A percentile compares a stretch with the other conserved stretches of the same genome.
Conservation (phyloP, 2,797 vertebrate species). For the Chelon auratus region DNA sequence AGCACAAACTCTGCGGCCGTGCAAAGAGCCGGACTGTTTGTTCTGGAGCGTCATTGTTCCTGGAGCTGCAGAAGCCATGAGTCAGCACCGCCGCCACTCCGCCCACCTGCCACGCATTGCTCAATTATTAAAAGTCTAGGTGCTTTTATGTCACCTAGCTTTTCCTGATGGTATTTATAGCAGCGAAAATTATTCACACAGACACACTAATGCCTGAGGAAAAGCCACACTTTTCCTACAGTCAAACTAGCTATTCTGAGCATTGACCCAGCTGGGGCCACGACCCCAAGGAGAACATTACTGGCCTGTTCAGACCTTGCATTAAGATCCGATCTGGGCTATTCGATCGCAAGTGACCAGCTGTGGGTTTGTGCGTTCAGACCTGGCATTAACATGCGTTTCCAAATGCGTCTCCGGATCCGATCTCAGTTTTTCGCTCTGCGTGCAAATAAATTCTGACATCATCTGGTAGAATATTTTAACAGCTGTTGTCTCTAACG, state of each 20-base stretch:
- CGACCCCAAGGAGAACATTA: too few relatives aligned
- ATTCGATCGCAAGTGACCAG: too few relatives aligned
- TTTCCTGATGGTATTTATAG: constrained; percentile 71
- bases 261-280: neutral
- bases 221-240: constrained; percentile 17
- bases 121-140: constrained; percentile 82
- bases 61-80: constrained; percentile 76
- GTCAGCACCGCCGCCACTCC: constrained; percentile 74
- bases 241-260: neutral
- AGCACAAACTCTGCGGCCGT: constrained; percentile 69
- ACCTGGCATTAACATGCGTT: too few relatives aligned
- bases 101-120: constrained; percentile 77
- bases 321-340: too few relatives aligned
- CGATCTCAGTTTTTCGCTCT: too few relatives aligned
- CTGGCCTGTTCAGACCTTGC: too few relatives aligned
- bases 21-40: constrained; percentile 78
- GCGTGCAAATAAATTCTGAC: too few relatives aligned
- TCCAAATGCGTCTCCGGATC: too few relatives aligned
- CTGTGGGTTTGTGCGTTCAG: too few relatives aligned
- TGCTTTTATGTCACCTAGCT: constrained; percentile 69
- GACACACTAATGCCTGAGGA: constrained; percentile 31
- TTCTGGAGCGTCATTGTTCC: constrained; percentile 81
- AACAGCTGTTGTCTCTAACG: too few relatives aligned
- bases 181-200: constrained; percentile 39
- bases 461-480: too few relatives aligned